Evolutionary conservation across 2,888 invertebrate genomes (phyloP), one percentile per base, ranked within the genome.

Genomic region (Agrochola circellaris): DNA sequence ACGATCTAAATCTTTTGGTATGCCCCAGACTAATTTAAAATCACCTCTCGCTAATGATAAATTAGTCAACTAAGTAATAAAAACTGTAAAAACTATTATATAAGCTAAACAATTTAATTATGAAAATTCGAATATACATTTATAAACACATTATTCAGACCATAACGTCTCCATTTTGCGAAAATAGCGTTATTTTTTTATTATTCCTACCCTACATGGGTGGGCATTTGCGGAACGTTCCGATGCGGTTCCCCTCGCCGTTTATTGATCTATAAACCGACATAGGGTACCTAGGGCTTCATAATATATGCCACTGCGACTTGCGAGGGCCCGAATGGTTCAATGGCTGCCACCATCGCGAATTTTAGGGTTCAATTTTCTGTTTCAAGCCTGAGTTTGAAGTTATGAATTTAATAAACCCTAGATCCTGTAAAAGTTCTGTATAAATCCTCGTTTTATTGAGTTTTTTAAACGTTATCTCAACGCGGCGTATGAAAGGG

Each of bases 261-360:
- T 86, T 90, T 95, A 95, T 95, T 90, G 95, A 95, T 95, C 93
- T 90, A 83, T 88, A 88, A 87, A 82, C 87, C 89, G 83, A 89
- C 91, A 87, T 91, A 94, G 93, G 92, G 90, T 91, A 90, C 93
- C 94, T 95, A 94, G 93, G 88, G 88, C 84, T 89, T 89, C 86
- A 82, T 77, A 75, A 75, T 89, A 86, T 89, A 89, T 85, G 73
- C 65, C 64, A 85, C 80, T 82, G 75, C 42, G 38, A 38, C 38
- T 38, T 38, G 9, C 75, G 82, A 76, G 84, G 81, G 85, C 77
- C 75, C 60, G 75, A 77, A 86, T 81, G 26, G 68, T 51, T 73
- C 73, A 73, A 87, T 83, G 84, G 90, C 77, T 88, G 84, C 77
- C 88, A 88, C 84, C 77, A 79, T 84, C 60, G 23, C 60, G 4